A percentile compares a stretch with the other conserved stretches of the same genome.
phyloP scores from a whole-genome alignment of 2,888 invertebrate genomes.

The Netelia inedita region DNA sequence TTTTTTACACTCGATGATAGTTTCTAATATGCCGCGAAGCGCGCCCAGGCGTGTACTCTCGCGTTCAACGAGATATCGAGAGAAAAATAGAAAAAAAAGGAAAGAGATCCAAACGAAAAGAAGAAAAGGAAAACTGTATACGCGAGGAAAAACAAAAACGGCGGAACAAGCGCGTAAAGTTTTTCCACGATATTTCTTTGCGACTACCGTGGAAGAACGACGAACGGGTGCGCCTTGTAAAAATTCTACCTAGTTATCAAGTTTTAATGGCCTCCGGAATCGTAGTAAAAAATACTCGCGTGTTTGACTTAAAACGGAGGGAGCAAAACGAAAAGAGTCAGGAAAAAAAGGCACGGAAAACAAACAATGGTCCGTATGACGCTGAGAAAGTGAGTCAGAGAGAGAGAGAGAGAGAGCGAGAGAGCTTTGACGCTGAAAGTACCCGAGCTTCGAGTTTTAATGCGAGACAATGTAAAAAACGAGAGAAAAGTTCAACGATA shows the following conservation, averaged over 20 bases:
- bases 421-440: conserved; percentile 8
- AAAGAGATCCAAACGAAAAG: neutral
- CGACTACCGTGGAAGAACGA: conserved; percentile 18
- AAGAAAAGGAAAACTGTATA: neutral
- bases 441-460: conserved; percentile 39
- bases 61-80: conserved; percentile 32
- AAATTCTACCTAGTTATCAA: conserved; percentile 60
- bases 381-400: neutral
- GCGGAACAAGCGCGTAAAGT: conserved; percentile 65
- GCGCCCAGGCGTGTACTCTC: conserved; percentile 21
- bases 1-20: neutral
- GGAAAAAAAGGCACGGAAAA: neutral
- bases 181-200: conserved; percentile 46
- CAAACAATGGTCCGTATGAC: conserved; percentile 6
- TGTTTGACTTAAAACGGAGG: conserved; percentile 9
- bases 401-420: conserved; percentile 6
- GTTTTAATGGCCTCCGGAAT: conserved; percentile 52
- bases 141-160: conserved; percentile 69
- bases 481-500: neutral
- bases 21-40: conserved; percentile 56
- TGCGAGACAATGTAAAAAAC: conserved; percentile 22
- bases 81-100: conserved; percentile 9
- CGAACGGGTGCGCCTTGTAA: conserved; percentile 47
- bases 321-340: conserved; percentile 4
- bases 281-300: conserved; percentile 9